Base-by-base conservation (phyloP, 2,113 vertebrate species). In the Prietella phreatophila region DNA sequence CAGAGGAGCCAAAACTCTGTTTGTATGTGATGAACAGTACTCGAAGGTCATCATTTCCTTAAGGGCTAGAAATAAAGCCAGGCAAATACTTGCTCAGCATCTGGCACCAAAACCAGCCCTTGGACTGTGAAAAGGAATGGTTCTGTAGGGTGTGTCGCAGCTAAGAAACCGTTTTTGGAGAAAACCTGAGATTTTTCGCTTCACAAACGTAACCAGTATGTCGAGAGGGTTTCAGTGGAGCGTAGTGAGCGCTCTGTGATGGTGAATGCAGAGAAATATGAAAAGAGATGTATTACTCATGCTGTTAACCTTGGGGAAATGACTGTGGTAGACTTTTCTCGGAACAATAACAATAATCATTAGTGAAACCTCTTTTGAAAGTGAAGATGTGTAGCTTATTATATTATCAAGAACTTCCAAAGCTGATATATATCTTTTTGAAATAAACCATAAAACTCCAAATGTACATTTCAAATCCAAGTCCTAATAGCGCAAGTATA, bases 71-170 rank as follows among this genome's bases (percentile, higher is more conserved):
- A 79, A 79, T 79, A 55, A 79, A 79, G 76, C 27, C 73, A 76
- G 73, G 39, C 42, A 53, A 50, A 79, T 79, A 76, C 42, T 76
- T 50, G 73, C 73, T 76, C 73, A 76, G 73, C 73, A 50, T 76
- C 20, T 75, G 71, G 71, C 71, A 75, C 36, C 20, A 10, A 11
- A 76, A 11, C 15, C 42, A 25, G 73, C 22, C 13, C 73, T 19
- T 30, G 2, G 27, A 53, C 47, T 79, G 42, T 79, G 42, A 47
- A 27, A 53, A 78, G 76, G 50, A 80, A 55, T 7, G 76, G 27
- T 55, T 56, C 27, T 55, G 5, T 20, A 33, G 76, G 50, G 76
- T 80, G 76, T 80, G 76, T 80, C 76, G 14, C 76, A 56, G 50
- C 76, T 55, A n/a, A 56, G 76, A 80, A 80, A 80, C 76, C 47